Percentiles rank a stretch among this genome's conserved stretches.
These are phyloP conservation scores for Caenorhabditis parvicauda DNA, from an alignment of 2,888 invertebrate species.

Conservation along the genomic window DNA sequence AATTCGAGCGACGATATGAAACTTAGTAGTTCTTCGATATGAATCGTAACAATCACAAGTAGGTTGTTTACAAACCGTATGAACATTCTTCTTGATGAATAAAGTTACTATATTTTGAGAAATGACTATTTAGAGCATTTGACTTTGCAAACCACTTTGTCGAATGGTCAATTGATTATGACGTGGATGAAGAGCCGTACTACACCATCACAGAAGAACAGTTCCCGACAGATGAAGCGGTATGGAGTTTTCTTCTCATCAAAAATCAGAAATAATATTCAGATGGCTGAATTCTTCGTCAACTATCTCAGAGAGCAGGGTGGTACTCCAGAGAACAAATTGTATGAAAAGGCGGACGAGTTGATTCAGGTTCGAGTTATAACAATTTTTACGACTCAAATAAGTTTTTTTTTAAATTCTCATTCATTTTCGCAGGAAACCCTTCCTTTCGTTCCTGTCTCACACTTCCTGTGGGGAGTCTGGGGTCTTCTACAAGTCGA, in stretches of 20 bases:
- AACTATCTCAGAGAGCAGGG: slow-evolving; percentile 41
- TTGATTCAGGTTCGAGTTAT: slow-evolving; percentile 32
- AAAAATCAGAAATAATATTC: slow-evolving; percentile 2
- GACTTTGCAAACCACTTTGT: slow-evolving; percentile 91
- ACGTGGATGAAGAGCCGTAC: slow-evolving; percentile 75
- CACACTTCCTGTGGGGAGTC: slow-evolving; percentile 88
- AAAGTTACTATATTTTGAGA: slow-evolving; percentile 7
- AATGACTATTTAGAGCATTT: slow-evolving; percentile 73
- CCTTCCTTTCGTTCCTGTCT: slow-evolving; percentile 79
- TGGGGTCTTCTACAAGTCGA: slow-evolving; percentile 71
- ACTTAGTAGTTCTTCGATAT: too few relatives aligned
- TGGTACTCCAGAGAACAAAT: slow-evolving; percentile 32
- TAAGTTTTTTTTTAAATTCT: too few relatives aligned
- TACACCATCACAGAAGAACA: slow-evolving; percentile 69
- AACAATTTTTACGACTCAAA: slow-evolving; percentile 63
- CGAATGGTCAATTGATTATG: slow-evolving; percentile 86
- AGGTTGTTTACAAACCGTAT: too few relatives aligned
- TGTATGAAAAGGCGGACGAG: slow-evolving; percentile 31
- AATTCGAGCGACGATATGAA: too few relatives aligned
- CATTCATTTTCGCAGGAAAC: slow-evolving; percentile 74
- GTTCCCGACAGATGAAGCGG: slow-evolving; percentile 36
- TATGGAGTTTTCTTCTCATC: neutral
- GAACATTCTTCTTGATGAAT: too few relatives aligned
- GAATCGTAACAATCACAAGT: neutral
- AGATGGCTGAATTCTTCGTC: slow-evolving; percentile 48